Conservation (phyloP, 1,140 invertebrate genomes). For the Pseudomyrmex cubaensis region DNA sequence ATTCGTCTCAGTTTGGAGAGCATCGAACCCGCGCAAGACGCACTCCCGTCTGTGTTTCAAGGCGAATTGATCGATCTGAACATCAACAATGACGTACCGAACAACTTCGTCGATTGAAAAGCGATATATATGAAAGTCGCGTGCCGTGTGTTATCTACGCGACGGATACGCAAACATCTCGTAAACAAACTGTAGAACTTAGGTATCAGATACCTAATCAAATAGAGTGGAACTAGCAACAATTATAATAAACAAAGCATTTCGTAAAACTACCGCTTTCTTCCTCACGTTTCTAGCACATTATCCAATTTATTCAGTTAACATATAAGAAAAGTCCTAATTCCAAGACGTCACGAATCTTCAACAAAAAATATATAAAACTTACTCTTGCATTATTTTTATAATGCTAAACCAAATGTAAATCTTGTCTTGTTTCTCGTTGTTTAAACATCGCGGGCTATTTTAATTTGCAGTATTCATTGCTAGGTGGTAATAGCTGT, state of each 20-base stretch:
- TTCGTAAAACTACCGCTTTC: too few species aligned
- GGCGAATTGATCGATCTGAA: conserved; percentile 17
- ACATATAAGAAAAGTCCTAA: too few species aligned
- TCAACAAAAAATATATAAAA: too few species aligned
- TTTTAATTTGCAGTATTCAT: too few species aligned
- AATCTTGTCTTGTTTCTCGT: too few species aligned
- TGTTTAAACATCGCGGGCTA: too few species aligned
- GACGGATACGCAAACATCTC: not conserved
- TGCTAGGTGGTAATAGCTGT: too few species aligned
- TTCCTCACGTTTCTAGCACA: too few species aligned
- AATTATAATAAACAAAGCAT: not conserved
- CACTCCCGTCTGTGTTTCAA: not conserved
- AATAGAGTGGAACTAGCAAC: not conserved
- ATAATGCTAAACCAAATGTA: too few species aligned
- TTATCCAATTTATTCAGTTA: too few species aligned
- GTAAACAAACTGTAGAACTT: not conserved
- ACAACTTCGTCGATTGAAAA: conserved; percentile 17
- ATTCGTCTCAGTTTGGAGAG: not conserved
- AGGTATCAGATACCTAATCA: not conserved
- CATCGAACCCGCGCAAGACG: conserved; percentile 18
- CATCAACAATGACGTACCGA: conserved; percentile 19
- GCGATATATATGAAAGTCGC: not conserved
- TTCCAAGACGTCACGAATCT: too few species aligned
- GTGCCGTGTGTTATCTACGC: not conserved
- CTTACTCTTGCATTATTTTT: too few species aligned